Evolutionary conservation across 2,113 vertebrate genomes (phyloP).

Genomic region (Accipiter cooperii): DNA sequence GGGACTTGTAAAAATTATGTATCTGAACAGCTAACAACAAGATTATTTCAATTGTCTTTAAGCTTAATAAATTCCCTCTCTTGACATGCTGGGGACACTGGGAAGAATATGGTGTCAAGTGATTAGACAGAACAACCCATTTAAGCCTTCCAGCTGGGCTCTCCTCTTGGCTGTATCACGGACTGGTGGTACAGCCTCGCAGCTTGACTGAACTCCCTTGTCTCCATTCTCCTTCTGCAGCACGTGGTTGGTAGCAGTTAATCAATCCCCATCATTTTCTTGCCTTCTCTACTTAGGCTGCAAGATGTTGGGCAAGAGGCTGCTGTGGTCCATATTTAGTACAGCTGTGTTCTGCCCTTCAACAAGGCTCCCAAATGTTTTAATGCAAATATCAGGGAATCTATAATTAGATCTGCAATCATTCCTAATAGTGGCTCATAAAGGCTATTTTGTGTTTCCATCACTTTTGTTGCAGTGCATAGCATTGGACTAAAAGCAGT

Average conservation of each 20-base stretch:
- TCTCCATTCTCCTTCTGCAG: background rate
- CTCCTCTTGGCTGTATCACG: background rate
- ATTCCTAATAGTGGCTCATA: background rate
- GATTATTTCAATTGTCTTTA: background rate
- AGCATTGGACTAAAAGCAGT: background rate
- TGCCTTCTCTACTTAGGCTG: background rate
- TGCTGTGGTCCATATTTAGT: background rate
- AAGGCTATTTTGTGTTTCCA: background rate
- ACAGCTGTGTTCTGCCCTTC: background rate
- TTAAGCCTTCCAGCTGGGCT: background rate
- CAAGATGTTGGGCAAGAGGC: background rate
- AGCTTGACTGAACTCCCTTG: background rate
- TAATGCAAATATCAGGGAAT: background rate
- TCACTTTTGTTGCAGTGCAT: background rate
- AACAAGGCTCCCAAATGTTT: background rate
- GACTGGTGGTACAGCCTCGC: background rate
- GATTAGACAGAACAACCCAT: background rate
- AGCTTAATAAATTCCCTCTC: background rate
- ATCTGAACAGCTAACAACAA: background rate
- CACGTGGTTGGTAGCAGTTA: background rate
- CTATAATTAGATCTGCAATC: background rate
- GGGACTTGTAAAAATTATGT: background rate
- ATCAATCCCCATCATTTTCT: background rate
- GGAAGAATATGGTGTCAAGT: background rate
- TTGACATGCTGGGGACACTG: background rate